These are phyloP conservation scores for Andricus grossulariae DNA, from an alignment of 1,140 invertebrate species.

Conservation along the genomic window DNA sequence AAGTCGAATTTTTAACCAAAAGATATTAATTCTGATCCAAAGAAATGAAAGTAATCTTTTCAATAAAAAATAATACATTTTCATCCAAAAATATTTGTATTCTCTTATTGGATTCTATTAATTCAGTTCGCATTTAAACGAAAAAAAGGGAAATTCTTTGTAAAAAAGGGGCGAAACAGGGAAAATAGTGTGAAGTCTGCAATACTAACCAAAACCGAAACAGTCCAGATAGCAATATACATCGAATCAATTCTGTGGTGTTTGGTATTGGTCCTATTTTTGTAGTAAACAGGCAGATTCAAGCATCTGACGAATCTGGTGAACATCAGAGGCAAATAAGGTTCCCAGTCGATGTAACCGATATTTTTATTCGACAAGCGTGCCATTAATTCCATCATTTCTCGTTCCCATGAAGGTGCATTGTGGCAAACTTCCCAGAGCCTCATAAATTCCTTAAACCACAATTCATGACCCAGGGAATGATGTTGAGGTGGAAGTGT, in stretches of 20 bases:
- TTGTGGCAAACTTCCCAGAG: conserved; percentile 87
- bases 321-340: conserved; percentile 89
- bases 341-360: conserved; percentile 92
- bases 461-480: conserved; percentile 82
- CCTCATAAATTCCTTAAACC: conserved; percentile 90
- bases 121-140: too few relatives aligned
- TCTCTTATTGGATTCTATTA: too few relatives aligned
- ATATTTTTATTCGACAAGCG: conserved; percentile 85
- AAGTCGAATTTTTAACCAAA: too few relatives aligned
- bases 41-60: too few relatives aligned
- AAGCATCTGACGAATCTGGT: conserved; percentile 85
- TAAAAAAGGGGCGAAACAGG: too few relatives aligned
- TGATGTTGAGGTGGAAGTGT: conserved; percentile 80
- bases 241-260: conserved; percentile 77
- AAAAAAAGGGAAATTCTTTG: too few relatives aligned
- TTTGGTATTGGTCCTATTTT: conserved; percentile 73
- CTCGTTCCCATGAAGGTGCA: conserved; percentile 81
- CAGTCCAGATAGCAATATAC: conserved; percentile 77
- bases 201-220: conserved; percentile 61
- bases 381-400: conserved; percentile 85
- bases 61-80: too few relatives aligned
- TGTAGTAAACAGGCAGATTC: conserved; percentile 87
- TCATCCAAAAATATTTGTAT: too few relatives aligned
- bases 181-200: too few relatives aligned
- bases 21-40: too few relatives aligned